Base-by-base conservation (phyloP, 2,113 vertebrate genomes). In the Ginglymostoma cirratum region DNA sequence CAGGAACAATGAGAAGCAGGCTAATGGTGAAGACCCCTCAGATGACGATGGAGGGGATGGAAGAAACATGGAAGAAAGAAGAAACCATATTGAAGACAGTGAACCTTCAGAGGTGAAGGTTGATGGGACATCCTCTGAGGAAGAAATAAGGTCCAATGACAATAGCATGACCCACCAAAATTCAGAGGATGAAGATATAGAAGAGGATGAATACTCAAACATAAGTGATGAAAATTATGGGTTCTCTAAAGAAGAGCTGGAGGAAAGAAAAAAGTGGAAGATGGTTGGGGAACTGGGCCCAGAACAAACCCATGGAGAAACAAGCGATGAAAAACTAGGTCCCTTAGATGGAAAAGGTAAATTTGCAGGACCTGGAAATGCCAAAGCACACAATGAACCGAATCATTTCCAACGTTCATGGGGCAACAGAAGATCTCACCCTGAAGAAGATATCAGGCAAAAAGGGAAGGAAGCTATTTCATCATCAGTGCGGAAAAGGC, bases 241-340 rank as follows among this genome's bases (percentile, higher is more conserved):
- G 0, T 96, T 97, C 83, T 97, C 97, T 95, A 96, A 96, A 80
- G 97, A 96, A 76, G 97, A 97, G 72, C 97, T 97, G 97, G 97
- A 98, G 96, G 97, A 97, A 4, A 96, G 96, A 27, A 98, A 98
- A 96, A 97, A 55, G 5, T 98, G 98, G 98, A 98, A 97, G 97
- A 98, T 97, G 96, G 97, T 98, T 97, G 98, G 97, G 80, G 98
- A 98, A 96, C 96, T 98, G 96, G 98, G 97, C 96, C 97, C 97
- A 96, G 97, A 98, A 96, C 96, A 97, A 96, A 97, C 97, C 0
- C 97, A 97, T 24, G 97, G 97, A 96, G 97, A 96, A 0, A 96
- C 96, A 0, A 97, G 97, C 17, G 97, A 87, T 3, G 97, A 97
- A 3, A 96, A 97, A 2, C 97, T 97, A 0, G 98, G 98, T 94